These are phyloP conservation scores for Drosophila rufa DNA, from an alignment of 1,140 invertebrate species.

Conservation along the genomic window DNA sequence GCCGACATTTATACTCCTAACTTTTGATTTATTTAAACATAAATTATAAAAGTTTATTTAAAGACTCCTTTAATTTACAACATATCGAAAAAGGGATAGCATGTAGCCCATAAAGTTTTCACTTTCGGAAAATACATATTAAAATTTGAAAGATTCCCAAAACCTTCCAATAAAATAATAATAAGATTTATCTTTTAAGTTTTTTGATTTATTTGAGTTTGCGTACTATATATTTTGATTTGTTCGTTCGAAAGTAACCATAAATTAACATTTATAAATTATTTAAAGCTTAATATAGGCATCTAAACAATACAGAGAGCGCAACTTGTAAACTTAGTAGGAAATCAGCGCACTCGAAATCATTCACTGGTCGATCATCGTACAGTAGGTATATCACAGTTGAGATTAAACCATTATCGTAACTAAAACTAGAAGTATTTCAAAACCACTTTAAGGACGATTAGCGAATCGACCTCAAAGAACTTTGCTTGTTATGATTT, in stretches of 20 bases:
- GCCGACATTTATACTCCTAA: too few relatives aligned
- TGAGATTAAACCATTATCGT: constrained; percentile 59
- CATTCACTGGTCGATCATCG: constrained; percentile 44
- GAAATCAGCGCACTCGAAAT: constrained; percentile 46
- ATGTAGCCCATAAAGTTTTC: too few relatives aligned
- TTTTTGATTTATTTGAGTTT: constrained; percentile 23
- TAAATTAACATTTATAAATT: constrained; percentile 78
- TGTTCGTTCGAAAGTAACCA: constrained; percentile 28
- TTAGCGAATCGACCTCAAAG: constrained; percentile 28
- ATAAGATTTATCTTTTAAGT: background rate
- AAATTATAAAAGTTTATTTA: background rate
- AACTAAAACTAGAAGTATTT: constrained; percentile 56
- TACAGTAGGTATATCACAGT: constrained; percentile 74
- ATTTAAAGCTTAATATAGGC: constrained; percentile 77
- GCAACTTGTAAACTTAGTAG: constrained; percentile 52
- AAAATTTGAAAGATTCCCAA: background rate
- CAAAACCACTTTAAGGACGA: constrained; percentile 59
- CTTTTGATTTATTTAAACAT: background rate
- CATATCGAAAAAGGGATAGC: background rate
- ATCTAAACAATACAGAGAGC: constrained; percentile 31
- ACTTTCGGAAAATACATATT: too few relatives aligned
- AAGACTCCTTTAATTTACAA: background rate
- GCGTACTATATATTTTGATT: constrained; percentile 48
- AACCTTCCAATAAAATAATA: background rate
- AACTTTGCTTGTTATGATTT: constrained; percentile 48